Percentiles rank a stretch among this genome's conserved stretches.
phyloP scores from a whole-genome alignment of 2,113 vertebrate species.

The Thalassoma bifasciatum region DNA sequence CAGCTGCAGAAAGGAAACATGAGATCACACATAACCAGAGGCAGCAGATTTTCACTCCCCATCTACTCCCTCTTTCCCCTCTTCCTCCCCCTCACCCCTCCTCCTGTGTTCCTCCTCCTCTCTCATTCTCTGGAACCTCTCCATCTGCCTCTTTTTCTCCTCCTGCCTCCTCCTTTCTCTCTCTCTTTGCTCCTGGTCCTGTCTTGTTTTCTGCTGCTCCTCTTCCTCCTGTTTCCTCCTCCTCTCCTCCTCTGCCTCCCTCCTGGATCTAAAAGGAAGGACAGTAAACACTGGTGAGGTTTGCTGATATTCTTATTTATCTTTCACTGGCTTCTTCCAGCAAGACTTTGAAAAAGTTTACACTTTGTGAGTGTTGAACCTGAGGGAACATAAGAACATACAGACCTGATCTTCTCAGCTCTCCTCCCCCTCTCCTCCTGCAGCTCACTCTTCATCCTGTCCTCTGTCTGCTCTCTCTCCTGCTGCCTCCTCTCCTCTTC shows the following conservation, averaged over 20 bases:
- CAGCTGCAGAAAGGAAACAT: conserved; percentile 47
- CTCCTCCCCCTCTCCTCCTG: conserved; percentile 68
- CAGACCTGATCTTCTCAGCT: conserved; percentile 59
- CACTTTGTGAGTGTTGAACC: too few relatives aligned
- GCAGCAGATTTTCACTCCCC: too few relatives aligned
- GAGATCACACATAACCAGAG: neutral
- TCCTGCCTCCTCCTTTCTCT: conserved; percentile 69
- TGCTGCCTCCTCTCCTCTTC: conserved; percentile 69
- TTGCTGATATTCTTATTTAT: too few relatives aligned
- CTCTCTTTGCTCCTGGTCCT: conserved; percentile 64
- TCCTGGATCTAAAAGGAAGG: conserved; percentile 54
- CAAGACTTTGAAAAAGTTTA: too few relatives aligned
- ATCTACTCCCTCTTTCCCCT: too few relatives aligned
- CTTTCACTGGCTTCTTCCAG: too few relatives aligned
- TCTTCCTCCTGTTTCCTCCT: conserved; percentile 45
- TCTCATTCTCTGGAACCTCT: conserved; percentile 75
- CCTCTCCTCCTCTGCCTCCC: conserved; percentile 60
- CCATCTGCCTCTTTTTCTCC: conserved; percentile 75
- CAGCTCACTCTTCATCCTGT: conserved; percentile 80
- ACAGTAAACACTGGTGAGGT: neutral
- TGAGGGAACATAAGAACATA: too few relatives aligned
- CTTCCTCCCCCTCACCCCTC: conserved; percentile 77
- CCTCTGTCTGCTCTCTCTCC: conserved; percentile 74
- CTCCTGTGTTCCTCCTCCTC: conserved; percentile 80
- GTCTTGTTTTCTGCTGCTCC: conserved; percentile 50